phyloP scores from a whole-genome alignment of 2,113 vertebrate genomes.

The Orcinus orca region DNA sequence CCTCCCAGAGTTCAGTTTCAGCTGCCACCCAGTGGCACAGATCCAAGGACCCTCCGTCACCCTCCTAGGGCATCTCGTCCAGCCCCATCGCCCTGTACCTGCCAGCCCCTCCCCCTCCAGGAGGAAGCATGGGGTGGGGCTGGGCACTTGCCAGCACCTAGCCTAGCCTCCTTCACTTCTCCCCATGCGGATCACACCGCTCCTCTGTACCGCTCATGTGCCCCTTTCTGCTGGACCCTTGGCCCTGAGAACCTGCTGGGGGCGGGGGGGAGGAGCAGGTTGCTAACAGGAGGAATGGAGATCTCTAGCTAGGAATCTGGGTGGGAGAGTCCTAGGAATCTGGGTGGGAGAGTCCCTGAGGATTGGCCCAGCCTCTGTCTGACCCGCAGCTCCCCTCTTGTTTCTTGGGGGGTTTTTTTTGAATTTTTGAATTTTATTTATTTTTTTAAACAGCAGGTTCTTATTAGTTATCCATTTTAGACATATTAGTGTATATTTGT shows the following conservation, averaged over 20 bases:
- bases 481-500: too few species aligned
- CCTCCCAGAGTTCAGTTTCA: not conserved
- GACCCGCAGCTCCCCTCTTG: not conserved
- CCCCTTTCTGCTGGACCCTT: not conserved
- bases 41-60: not conserved
- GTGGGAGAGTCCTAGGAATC: not conserved
- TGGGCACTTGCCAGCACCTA: not conserved
- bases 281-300: slow-evolving; percentile 31
- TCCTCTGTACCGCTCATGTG: not conserved
- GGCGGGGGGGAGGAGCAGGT: not conserved
- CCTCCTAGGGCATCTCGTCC: not conserved
- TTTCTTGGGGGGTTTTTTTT: too few species aligned
- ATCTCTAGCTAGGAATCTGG: slow-evolving; percentile 48
- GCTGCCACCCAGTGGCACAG: slow-evolving; percentile 53
- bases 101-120: not conserved
- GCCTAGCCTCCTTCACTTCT: not conserved
- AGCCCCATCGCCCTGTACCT: not conserved
- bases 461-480: too few species aligned
- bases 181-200: not conserved
- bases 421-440: too few species aligned
- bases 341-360: slow-evolving; percentile 3
- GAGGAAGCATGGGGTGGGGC: not conserved
- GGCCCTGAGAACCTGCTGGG: not conserved
- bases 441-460: too few species aligned
- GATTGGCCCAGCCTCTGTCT: not conserved